Percentiles rank a stretch among this genome's conserved stretches.
Conservation (phyloP, 2,888 invertebrate genomes). For the Alentia gelatinosa region DNA sequence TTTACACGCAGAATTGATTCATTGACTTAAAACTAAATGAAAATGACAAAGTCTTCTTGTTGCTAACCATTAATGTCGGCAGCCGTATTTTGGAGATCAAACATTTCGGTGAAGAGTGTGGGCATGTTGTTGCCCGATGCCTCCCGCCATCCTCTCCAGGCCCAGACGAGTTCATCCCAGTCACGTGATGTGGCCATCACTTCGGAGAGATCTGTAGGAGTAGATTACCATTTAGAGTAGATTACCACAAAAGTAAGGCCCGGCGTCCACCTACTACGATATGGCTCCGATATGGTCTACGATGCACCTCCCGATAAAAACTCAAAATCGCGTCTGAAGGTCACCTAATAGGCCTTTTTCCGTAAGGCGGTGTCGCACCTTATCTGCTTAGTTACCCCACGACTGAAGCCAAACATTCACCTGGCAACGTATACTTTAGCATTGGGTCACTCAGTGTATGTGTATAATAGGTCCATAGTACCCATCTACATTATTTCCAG, state of each 20-base stretch:
- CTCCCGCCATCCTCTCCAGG: conserved; percentile 91
- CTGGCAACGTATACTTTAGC: too few relatives aligned
- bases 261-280: not conserved
- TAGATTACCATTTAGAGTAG: not conserved
- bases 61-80: conserved; percentile 85
- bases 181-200: conserved; percentile 82
- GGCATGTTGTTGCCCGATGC: conserved; percentile 89
- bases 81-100: conserved; percentile 87
- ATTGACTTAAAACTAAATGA: not conserved
- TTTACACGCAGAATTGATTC: not conserved
- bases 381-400: too few relatives aligned
- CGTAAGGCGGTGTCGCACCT: too few relatives aligned
- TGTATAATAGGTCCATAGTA: too few relatives aligned
- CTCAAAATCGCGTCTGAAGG: not conserved
- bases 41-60: not conserved
- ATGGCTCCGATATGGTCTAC: not conserved
- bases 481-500: too few relatives aligned
- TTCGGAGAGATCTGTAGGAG: conserved; percentile 68
- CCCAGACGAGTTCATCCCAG: conserved; percentile 87
- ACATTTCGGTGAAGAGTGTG: not conserved
- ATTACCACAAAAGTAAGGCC: not conserved
- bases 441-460: too few relatives aligned
- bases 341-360: not conserved
- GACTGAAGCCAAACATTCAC: too few relatives aligned
- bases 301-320: not conserved